Percentiles rank a stretch among this genome's conserved stretches.
Conservation (phyloP, 2,113 vertebrate genomes). For the Scolopax mira region DNA sequence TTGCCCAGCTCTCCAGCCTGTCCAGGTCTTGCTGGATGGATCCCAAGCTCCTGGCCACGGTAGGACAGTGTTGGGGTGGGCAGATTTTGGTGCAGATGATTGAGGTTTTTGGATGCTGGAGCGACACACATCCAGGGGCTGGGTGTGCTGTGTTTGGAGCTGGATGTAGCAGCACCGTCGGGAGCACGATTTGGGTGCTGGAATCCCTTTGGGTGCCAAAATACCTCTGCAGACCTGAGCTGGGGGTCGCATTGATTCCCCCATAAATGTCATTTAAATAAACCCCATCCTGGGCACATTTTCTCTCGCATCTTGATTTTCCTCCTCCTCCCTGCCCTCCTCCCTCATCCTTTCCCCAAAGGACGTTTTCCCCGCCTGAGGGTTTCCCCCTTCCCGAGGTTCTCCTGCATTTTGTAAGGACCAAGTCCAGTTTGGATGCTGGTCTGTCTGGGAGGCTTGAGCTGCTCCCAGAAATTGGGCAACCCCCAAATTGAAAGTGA, state of each 20-base stretch:
- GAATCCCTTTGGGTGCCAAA: neutral
- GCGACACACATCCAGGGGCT: fast-evolving
- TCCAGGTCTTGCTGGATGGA: too few relatives aligned
- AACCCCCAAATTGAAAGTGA: neutral
- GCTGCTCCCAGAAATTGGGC: neutral
- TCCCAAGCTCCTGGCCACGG: fast-evolving
- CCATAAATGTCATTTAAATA: neutral
- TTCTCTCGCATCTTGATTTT: neutral
- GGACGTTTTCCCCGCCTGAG: fast-evolving
- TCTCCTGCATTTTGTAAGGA: neutral
- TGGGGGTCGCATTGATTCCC: fast-evolving
- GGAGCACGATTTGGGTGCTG: neutral
- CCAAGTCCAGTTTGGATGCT: neutral
- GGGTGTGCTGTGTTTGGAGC: neutral
- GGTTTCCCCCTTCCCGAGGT: neutral
- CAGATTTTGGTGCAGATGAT: too few relatives aligned
- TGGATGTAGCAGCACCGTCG: fast-evolving
- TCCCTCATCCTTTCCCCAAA: neutral
- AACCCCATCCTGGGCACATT: neutral
- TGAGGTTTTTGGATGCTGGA: neutral
- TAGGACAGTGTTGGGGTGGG: neutral
- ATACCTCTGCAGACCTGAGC: neutral
- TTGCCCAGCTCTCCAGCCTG: too few relatives aligned
- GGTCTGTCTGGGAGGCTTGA: neutral
- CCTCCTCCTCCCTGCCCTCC: neutral